Evolutionary conservation across 23 tunicate species (phyloP).

Genomic region (Clavelina lepadiformis): DNA sequence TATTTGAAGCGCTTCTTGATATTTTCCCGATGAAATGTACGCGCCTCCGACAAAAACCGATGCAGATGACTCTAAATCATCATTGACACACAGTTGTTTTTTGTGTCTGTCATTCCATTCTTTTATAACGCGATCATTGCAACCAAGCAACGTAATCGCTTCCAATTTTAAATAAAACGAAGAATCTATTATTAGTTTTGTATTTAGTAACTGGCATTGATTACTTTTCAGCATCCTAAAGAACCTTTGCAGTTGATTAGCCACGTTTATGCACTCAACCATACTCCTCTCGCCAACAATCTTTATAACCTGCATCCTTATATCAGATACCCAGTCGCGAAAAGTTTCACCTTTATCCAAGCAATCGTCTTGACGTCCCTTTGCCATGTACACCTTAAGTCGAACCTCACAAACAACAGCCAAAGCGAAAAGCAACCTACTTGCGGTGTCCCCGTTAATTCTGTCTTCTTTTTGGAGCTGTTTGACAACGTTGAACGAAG

Average conservation of each 20-base stretch:
- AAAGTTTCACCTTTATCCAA: too few species aligned
- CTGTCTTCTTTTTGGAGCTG: not conserved
- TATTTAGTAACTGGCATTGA: too few species aligned
- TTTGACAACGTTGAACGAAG: slow-evolving; percentile 10
- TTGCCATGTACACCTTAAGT: slow-evolving; percentile 17
- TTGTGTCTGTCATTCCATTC: too few species aligned
- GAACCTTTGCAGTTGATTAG: not conserved
- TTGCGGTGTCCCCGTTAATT: not conserved
- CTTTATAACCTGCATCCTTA: not conserved
- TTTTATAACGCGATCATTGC: too few species aligned
- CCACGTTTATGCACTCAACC: slow-evolving; percentile 6
- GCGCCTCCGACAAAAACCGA: too few species aligned
- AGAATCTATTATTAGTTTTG: too few species aligned
- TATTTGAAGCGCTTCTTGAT: slow-evolving; percentile 8
- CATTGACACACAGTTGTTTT: too few species aligned
- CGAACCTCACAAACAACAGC: slow-evolving; percentile 25
- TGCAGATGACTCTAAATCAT: too few species aligned
- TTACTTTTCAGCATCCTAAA: too few species aligned
- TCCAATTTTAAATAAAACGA: too few species aligned
- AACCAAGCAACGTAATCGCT: too few species aligned
- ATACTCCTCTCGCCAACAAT: slow-evolving; percentile 14
- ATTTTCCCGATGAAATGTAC: too few species aligned
- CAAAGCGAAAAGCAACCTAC: not conserved
- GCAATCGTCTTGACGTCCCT: slow-evolving; percentile 11
- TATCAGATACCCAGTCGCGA: not conserved